Evolutionary conservation across 2,113 vertebrate genomes (phyloP).

Genomic region (Kryptolebias marmoratus): DNA sequence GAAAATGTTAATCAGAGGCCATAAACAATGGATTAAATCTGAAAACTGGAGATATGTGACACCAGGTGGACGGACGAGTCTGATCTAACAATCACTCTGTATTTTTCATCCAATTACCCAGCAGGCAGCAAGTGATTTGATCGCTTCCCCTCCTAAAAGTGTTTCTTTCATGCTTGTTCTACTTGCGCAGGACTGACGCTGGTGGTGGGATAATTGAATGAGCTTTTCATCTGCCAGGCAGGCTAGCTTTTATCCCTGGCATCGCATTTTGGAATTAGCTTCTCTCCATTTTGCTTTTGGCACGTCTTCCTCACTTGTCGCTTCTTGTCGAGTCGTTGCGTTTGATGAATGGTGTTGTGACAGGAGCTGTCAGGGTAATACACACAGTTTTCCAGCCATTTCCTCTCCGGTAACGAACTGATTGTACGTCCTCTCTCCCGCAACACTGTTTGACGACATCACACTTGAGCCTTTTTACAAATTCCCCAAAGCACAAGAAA

Average conservation of each 20-base stretch:
- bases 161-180: constrained; percentile 21
- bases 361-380: constrained; percentile 52
- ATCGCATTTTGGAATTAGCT: constrained; percentile 54
- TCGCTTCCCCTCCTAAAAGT: constrained; percentile 19
- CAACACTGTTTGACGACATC: constrained; percentile 6
- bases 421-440: constrained; percentile 34
- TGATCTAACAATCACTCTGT: constrained; percentile 3
- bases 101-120: constrained; percentile 45
- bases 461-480: neutral
- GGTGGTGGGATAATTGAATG: constrained; percentile 46
- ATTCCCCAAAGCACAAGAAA: constrained; percentile 9
- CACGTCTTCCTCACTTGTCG: constrained; percentile 4
- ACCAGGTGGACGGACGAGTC: neutral
- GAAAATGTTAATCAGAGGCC: neutral
- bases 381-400: constrained; percentile 29
- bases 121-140: constrained; percentile 33
- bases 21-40: neutral
- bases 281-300: constrained; percentile 17
- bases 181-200: neutral
- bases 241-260: constrained; percentile 52
- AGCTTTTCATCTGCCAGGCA: constrained; percentile 57
- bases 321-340: constrained; percentile 39
- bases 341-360: constrained; percentile 72
- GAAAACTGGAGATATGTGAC: constrained; percentile 3
- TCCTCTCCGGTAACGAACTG: constrained; percentile 40